Percentiles rank a stretch among this genome's conserved stretches.
These are phyloP conservation scores for Galaxea fascicularis DNA, from an alignment of 92 coral and sea anemone species.

Conservation along the genomic window DNA sequence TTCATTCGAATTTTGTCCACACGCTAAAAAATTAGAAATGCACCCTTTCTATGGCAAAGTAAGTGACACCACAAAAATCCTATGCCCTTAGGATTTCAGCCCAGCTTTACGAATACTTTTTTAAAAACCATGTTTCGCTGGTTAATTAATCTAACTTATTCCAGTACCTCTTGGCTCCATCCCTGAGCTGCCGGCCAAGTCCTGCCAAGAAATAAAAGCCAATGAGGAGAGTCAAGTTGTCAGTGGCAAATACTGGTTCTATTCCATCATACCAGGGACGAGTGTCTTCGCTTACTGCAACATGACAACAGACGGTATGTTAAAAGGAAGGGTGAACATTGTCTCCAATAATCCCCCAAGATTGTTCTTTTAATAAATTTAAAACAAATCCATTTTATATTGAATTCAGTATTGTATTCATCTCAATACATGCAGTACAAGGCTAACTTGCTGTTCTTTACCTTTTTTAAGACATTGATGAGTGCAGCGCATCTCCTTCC, in stretches of 20 bases:
- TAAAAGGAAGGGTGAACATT: too few species aligned
- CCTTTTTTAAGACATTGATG: neutral
- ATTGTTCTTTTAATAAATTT: too few species aligned
- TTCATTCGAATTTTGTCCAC: neutral
- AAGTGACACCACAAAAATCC: neutral
- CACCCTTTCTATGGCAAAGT: neutral
- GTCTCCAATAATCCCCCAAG: too few species aligned
- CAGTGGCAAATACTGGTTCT: slow-evolving; percentile 26
- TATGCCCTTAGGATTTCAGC: neutral
- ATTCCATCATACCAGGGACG: neutral
- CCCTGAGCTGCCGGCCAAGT: slow-evolving; percentile 28
- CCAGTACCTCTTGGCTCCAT: slow-evolving; percentile 39
- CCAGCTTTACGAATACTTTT: too few species aligned
- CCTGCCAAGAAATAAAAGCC: slow-evolving; percentile 12
- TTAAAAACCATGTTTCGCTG: too few species aligned
- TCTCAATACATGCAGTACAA: too few species aligned
- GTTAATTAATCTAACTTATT: neutral
- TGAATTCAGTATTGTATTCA: too few species aligned
- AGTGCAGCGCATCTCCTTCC: neutral
- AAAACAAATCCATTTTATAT: too few species aligned
- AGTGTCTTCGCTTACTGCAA: slow-evolving; percentile 5
- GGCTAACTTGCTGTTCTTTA: too few species aligned
- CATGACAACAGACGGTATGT: slow-evolving; percentile 18
- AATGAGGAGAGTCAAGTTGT: slow-evolving; percentile 12
- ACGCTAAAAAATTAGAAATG: neutral